Evolutionary conservation across 1,140 invertebrate species (phyloP).

Genomic region (Pseudomyrmex concolor): DNA sequence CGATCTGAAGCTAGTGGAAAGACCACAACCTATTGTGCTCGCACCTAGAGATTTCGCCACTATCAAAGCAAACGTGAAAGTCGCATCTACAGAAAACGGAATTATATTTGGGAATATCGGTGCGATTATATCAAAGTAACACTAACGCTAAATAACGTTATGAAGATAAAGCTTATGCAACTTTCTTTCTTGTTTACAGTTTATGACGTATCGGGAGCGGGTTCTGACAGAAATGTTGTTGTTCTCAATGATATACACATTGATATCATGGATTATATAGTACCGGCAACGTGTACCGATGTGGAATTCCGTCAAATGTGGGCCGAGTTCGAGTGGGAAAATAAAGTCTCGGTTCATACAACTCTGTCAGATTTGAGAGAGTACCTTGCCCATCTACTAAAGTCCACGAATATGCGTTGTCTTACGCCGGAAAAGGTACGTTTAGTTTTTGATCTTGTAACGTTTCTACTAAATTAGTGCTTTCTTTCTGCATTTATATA

Average conservation of each 20-base stretch:
- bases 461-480: conserved; percentile 8
- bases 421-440: conserved; percentile 96
- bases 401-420: conserved; percentile 99
- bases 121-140: conserved; percentile 74
- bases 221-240: conserved; percentile 97
- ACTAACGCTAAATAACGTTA: neutral
- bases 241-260: conserved; percentile 99
- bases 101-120: conserved; percentile 99
- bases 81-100: conserved; percentile 98
- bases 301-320: conserved; percentile 99
- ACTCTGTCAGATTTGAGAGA: conserved; percentile 96
- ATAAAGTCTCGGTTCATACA: conserved; percentile 99
- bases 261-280: conserved; percentile 99
- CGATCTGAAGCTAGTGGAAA: conserved; percentile 98
- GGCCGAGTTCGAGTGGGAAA: conserved; percentile 99
- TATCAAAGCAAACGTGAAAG: conserved; percentile 98
- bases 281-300: conserved; percentile 98
- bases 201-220: conserved; percentile 97
- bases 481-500: neutral
- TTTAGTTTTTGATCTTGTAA: neutral
- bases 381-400: conserved; percentile 96
- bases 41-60: conserved; percentile 99
- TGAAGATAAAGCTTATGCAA: neutral
- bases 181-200: conserved; percentile 86
- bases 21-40: conserved; percentile 97